Conservation (phyloP, 2,113 vertebrate species). For the Polypterus bichir region DNA sequence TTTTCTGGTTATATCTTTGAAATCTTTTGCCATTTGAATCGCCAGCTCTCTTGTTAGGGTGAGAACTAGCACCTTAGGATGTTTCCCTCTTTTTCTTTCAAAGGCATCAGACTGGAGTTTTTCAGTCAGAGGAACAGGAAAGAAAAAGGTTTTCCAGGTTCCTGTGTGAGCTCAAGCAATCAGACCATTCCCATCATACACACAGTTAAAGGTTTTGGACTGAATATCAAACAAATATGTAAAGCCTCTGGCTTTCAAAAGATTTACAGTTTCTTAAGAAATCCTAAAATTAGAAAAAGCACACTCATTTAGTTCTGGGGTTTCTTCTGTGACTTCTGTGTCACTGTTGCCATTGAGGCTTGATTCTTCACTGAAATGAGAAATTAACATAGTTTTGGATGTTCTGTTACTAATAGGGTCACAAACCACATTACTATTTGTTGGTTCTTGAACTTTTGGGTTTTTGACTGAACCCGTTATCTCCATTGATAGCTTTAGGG, state of each 20-base stretch:
- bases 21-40: conserved; percentile 82
- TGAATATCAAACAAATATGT: conserved; percentile 88
- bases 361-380: too few species aligned
- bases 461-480: too few species aligned
- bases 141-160: conserved; percentile 92
- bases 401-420: too few species aligned
- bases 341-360: too few species aligned
- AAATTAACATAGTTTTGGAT: too few species aligned
- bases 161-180: conserved; percentile 89
- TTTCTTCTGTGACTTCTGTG: too few species aligned
- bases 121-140: conserved; percentile 81
- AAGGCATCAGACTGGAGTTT: conserved; percentile 51
- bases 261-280: conserved; percentile 45
- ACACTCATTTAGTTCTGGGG: conserved; percentile 51
- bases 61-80: conserved; percentile 82
- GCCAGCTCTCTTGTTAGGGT: conserved; percentile 87
- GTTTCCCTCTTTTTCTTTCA: conserved; percentile 53
- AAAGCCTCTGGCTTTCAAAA: conserved; percentile 67
- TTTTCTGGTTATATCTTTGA: conserved; percentile 72
- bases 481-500: too few species aligned
- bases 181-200: conserved; percentile 78
- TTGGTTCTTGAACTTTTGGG: too few species aligned
- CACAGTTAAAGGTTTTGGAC: conserved; percentile 69
- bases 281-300: conserved; percentile 61
- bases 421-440: too few species aligned